Base-by-base conservation (phyloP, 1,140 invertebrate species). In the Drosophila lowei region DNA sequence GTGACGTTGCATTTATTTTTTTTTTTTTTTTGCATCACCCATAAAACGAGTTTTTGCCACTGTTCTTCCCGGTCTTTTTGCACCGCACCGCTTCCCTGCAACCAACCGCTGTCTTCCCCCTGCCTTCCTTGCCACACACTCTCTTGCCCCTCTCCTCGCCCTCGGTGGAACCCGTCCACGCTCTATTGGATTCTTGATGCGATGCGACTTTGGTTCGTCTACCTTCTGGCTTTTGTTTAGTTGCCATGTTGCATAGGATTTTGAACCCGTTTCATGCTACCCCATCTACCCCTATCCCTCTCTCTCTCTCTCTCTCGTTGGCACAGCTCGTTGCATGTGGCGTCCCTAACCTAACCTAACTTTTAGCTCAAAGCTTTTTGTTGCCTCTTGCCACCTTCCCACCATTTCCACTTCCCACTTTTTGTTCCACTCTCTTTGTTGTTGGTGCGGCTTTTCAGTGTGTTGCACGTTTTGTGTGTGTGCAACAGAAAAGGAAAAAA, bases 301-400 rank as follows among this genome's bases (percentile, higher is more conserved):
- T 21, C 53, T 15, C 8, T 41, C 11, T 21, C 55, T 46, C 44
- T 41, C n/a, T 55, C 34, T 38, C 34, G 34, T 44, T 57, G 57
- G 38, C 62, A 44, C 44, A 38, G 70, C 23, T 56, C 30, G 23
- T 44, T 63, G 68, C 71, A 65, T 81, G 79, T 81, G 83, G 75
- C 79, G 79, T 88, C 85, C 85, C 89, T 89, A 89, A 90, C 85
- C 85, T 89, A 89, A 80, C 85, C 85, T 75, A 89, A 89, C 85
- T 89, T 76, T 85, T 56, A 60, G 55, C 64, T 46, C 55, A 77
- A 55, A 60, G 55, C 46, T 53, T 54, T 85, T 80, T 68, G 67
- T 83, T 71, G 79, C 49, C 42, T 9, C 58, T 16, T 71, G 44
- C 47, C 18, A 18, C 18, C 21, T 46, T 55, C 43, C 16, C 25